A percentile compares a stretch with the other conserved stretches of the same genome.
Conservation (phyloP, 2,113 vertebrate genomes). For the Triplophysa dalaica region DNA sequence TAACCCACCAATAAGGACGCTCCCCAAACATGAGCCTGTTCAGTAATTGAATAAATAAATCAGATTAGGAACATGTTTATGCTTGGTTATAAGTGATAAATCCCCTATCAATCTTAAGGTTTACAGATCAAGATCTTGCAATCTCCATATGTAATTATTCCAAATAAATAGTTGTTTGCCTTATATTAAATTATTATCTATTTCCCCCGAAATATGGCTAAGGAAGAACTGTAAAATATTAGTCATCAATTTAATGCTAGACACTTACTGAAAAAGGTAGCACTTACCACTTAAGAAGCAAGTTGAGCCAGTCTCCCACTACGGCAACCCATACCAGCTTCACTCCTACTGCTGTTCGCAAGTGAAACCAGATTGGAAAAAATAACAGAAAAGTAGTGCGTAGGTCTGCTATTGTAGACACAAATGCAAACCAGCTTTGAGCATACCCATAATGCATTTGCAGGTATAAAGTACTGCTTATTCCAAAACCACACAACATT, state of each 20-base stretch:
- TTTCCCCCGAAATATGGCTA: not conserved
- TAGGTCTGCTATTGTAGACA: constrained; percentile 79
- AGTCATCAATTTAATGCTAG: not conserved
- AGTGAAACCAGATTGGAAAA: constrained; percentile 86
- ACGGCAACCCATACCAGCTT: constrained; percentile 86
- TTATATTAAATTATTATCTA: not conserved
- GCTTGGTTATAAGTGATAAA: not conserved
- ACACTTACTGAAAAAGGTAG: not conserved
- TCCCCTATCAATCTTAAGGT: not conserved
- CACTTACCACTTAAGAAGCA: constrained; percentile 86
- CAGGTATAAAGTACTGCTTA: constrained; percentile 72
- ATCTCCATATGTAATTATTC: not conserved
- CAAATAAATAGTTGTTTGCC: not conserved
- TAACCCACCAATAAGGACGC: constrained; percentile 87
- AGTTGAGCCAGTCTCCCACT: constrained; percentile 86
- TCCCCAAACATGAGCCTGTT: constrained; percentile 86
- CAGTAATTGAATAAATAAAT: constrained; percentile 5
- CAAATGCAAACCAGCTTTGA: constrained; percentile 82
- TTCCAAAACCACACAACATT: constrained; percentile 71
- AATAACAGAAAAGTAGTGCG: constrained; percentile 82
- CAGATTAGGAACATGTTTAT: not conserved
- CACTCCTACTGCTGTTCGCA: constrained; percentile 74
- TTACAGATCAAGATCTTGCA: not conserved
- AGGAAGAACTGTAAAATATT: not conserved
- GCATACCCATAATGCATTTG: constrained; percentile 75